These are phyloP conservation scores for Enteromius argenteus DNA, from an alignment of 2,797 vertebrate species.

Conservation along the genomic window DNA sequence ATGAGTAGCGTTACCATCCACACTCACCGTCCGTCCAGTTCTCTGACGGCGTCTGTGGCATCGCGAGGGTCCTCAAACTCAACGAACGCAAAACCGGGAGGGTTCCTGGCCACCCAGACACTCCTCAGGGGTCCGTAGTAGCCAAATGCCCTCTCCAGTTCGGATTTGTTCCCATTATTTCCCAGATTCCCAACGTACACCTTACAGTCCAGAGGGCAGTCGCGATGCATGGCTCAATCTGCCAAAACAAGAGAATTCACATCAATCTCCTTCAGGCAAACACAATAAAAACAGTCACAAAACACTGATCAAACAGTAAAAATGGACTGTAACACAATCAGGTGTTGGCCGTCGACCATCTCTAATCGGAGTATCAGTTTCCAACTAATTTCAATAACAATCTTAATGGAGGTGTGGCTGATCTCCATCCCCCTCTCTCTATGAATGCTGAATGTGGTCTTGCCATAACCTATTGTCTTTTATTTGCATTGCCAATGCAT, in stretches of 20 bases:
- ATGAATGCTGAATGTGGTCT: neutral
- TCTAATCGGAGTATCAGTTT: neutral
- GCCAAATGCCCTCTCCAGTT: slow-evolving; percentile 92
- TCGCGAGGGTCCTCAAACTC: slow-evolving; percentile 98
- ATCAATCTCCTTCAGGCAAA: neutral
- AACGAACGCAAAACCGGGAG: slow-evolving; percentile 96
- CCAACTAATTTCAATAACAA: neutral
- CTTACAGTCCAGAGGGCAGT: slow-evolving; percentile 97
- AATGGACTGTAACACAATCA: neutral
- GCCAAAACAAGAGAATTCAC: neutral
- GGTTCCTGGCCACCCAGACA: slow-evolving; percentile 97
- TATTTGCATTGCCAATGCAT: neutral
- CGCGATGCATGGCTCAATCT: slow-evolving; percentile 84
- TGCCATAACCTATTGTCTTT: neutral
- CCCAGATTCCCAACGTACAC: slow-evolving; percentile 98
- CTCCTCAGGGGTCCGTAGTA: slow-evolving; percentile 96
- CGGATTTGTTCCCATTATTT: slow-evolving; percentile 98
- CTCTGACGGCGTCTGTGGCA: slow-evolving; percentile 95
- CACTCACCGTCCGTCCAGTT: slow-evolving; percentile 93
- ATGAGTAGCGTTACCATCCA: no score
- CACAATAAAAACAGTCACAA: no score
- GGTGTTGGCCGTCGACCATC: neutral
- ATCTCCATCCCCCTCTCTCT: neutral
- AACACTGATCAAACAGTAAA: neutral
- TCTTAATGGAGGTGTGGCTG: slow-evolving; percentile 4